A percentile compares a stretch with the other conserved stretches of the same genome.
These are phyloP conservation scores for Danio choprae DNA, from an alignment of 2,797 vertebrate species.

Conservation along the genomic window DNA sequence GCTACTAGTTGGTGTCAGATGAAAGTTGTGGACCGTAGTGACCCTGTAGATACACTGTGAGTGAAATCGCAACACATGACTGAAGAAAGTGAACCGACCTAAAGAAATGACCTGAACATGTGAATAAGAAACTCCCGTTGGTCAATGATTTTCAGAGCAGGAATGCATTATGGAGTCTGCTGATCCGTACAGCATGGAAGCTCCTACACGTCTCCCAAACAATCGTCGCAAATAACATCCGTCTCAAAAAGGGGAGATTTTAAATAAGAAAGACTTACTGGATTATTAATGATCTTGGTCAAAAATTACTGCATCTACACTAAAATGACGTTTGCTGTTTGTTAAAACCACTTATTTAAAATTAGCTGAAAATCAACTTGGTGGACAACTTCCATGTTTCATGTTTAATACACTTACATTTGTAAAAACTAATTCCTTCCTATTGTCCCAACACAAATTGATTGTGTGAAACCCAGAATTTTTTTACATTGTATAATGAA, in stretches of 20 bases:
- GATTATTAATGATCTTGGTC: neutral
- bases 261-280: neutral
- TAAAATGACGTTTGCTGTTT: too few species aligned
- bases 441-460: too few species aligned
- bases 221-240: neutral
- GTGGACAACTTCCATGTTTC: too few species aligned
- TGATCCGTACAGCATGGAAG: neutral
- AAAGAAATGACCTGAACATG: neutral
- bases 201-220: neutral
- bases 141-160: conserved; percentile 43
- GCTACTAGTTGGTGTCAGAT: conserved; percentile 18
- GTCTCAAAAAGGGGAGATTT: conserved; percentile 14
- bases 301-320: neutral
- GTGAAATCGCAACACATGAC: conserved; percentile 18
- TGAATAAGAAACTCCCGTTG: conserved; percentile 26
- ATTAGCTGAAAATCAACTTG: too few species aligned
- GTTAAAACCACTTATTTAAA: too few species aligned
- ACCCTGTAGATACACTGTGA: conserved; percentile 1
- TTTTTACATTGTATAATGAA: neutral
- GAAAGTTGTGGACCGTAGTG: neutral
- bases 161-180: conserved; percentile 34
- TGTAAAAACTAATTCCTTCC: too few species aligned
- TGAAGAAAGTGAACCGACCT: neutral
- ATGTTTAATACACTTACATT: too few species aligned
- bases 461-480: too few species aligned